These are phyloP conservation scores for Cydia strobilella DNA, from an alignment of 1,140 invertebrate species.

Conservation along the genomic window DNA sequence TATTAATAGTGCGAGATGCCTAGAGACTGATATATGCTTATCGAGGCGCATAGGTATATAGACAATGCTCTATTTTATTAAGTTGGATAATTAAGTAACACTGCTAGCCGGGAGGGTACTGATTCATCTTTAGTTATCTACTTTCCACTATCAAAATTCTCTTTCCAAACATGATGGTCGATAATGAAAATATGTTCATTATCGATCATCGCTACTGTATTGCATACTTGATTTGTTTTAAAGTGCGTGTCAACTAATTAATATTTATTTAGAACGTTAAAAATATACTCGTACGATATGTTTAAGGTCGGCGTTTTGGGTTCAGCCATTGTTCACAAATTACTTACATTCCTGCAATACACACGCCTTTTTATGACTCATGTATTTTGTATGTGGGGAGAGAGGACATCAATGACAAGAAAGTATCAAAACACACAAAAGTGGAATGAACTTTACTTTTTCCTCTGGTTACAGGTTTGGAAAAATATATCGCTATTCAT, in stretches of 20 bases:
- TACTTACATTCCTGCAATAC: conserved; percentile 26
- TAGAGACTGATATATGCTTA: too few species aligned
- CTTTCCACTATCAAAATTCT: background rate
- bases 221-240: background rate
- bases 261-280: conserved; percentile 25
- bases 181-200: background rate
- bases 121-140: background rate
- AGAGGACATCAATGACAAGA: background rate
- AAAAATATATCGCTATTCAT: too few species aligned
- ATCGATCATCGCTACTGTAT: background rate
- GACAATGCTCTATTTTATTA: too few species aligned
- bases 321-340: conserved; percentile 29
- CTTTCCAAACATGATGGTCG: background rate
- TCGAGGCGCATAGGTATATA: too few species aligned
- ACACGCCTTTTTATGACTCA: conserved; percentile 28
- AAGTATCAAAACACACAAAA: background rate
- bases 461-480: background rate
- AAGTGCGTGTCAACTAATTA: conserved; percentile 10
- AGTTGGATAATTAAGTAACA: too few species aligned
- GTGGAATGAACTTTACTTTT: background rate
- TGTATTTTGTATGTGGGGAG: background rate
- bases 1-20: too few species aligned
- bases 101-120: too few species aligned
- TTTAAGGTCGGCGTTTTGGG: conserved; percentile 29
- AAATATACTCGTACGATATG: conserved; percentile 29